Percentiles rank a stretch among this genome's conserved stretches.
Conservation (phyloP, 2,888 invertebrate genomes). For the Biston betularia region DNA sequence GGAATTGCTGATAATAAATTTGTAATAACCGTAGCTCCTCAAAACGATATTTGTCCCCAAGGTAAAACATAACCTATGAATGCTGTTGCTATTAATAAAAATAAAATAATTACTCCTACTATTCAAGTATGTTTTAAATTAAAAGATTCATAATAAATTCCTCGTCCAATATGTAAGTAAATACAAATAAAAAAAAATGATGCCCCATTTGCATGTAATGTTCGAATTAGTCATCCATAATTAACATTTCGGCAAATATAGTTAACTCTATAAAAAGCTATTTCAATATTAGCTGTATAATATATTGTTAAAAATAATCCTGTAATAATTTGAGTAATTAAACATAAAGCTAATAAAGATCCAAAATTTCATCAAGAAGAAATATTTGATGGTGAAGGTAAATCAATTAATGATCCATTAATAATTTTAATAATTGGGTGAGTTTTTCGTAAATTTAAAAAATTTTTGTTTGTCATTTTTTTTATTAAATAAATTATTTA, state of each 20-base stretch:
- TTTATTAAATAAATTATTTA: constrained; percentile 41
- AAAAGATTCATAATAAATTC: constrained; percentile 82
- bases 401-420: constrained; percentile 85
- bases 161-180: constrained; percentile 89
- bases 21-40: constrained; percentile 93
- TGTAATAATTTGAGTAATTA: constrained; percentile 88
- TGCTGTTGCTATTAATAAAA: constrained; percentile 89
- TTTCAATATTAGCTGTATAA: constrained; percentile 87
- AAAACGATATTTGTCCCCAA: constrained; percentile 93
- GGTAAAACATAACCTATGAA: constrained; percentile 93
- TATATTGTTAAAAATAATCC: constrained; percentile 90
- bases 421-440: constrained; percentile 85
- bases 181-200: constrained; percentile 91
- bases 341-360: constrained; percentile 87
- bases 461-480: constrained; percentile 72
- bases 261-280: constrained; percentile 88
- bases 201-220: constrained; percentile 90
- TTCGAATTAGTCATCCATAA: constrained; percentile 89
- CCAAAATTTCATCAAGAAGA: constrained; percentile 90
- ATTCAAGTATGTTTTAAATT: constrained; percentile 87
- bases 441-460: constrained; percentile 71
- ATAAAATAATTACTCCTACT: constrained; percentile 88
- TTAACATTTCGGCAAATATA: constrained; percentile 91
- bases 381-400: constrained; percentile 88
- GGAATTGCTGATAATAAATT: constrained; percentile 91